A percentile compares a stretch with the other conserved stretches of the same genome.
Evolutionary conservation across 2,113 vertebrate genomes (phyloP).

Genomic region (Ifrita kowaldi): DNA sequence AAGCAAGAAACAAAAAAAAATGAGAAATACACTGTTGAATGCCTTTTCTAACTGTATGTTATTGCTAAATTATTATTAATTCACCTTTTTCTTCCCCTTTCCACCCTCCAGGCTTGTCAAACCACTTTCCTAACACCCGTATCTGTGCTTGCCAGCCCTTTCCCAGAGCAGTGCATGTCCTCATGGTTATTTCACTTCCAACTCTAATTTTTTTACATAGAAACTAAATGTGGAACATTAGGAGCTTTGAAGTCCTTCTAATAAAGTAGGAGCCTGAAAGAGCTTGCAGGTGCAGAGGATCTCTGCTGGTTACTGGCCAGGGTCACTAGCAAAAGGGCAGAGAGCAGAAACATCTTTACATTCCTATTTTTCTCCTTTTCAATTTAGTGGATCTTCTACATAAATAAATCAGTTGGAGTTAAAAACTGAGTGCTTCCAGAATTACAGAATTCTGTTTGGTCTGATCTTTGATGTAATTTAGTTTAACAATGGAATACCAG

Average conservation of each 20-base stretch:
- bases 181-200: neutral
- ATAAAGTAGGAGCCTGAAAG: neutral
- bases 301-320: neutral
- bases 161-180: neutral
- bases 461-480: neutral
- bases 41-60: neutral
- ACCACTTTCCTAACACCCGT: rapidly evolving
- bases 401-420: neutral
- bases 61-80: neutral
- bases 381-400: neutral
- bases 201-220: neutral
- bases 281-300: neutral
- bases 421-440: neutral
- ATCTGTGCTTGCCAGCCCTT: neutral
- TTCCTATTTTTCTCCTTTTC: neutral
- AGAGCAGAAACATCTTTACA: neutral
- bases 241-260: neutral
- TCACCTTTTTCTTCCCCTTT: neutral
- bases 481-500: neutral
- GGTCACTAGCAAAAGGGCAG: neutral
- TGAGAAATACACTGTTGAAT: neutral
- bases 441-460: neutral
- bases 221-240: neutral
- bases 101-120: neutral
- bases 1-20: neutral